A percentile compares a stretch with the other conserved stretches of the same genome.
Evolutionary conservation across 2,888 invertebrate species (phyloP).

Genomic region (Amiota communis): DNA sequence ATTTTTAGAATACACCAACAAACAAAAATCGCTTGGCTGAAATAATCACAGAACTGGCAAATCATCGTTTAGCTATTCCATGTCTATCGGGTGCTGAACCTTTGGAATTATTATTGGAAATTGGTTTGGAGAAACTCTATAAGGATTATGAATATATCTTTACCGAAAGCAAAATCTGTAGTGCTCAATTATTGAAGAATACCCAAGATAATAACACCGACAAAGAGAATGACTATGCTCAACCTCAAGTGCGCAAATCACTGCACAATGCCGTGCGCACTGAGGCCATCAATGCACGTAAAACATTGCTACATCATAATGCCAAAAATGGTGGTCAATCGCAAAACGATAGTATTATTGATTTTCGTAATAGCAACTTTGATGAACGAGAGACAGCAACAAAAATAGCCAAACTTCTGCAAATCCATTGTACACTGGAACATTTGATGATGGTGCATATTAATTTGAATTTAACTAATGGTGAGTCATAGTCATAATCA

Average conservation of each 20-base stretch:
- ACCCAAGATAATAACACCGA: conserved; percentile 30
- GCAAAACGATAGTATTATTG: conserved; percentile 51
- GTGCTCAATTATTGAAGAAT: conserved; percentile 57
- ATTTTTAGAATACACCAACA: conserved; percentile 69
- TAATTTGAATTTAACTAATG: conserved; percentile 68
- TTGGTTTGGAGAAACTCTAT: conserved; percentile 71
- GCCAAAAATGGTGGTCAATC: conserved; percentile 43
- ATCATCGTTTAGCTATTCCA: conserved; percentile 72
- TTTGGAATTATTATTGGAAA: conserved; percentile 72
- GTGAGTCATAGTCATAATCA: conserved; percentile 45
- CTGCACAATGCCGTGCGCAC: conserved; percentile 64
- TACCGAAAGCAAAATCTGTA: conserved; percentile 70
- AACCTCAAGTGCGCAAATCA: conserved; percentile 69
- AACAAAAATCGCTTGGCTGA: conserved; percentile 72
- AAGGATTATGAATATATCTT: conserved; percentile 73
- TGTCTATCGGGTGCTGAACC: conserved; percentile 71
- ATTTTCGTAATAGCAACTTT: conserved; percentile 71
- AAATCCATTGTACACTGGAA: conserved; percentile 70
- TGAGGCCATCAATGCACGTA: conserved; percentile 55
- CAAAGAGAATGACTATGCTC: conserved; percentile 42
- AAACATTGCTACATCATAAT: conserved; percentile 66
- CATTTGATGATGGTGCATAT: conserved; percentile 71
- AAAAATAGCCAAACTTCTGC: conserved; percentile 66
- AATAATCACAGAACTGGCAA: conserved; percentile 71
- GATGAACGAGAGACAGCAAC: conserved; percentile 58